phyloP scores from a whole-genome alignment of 37 sponge, comb jelly and placozoan genomes.

The Chondrilla cf. caribensis region DNA sequence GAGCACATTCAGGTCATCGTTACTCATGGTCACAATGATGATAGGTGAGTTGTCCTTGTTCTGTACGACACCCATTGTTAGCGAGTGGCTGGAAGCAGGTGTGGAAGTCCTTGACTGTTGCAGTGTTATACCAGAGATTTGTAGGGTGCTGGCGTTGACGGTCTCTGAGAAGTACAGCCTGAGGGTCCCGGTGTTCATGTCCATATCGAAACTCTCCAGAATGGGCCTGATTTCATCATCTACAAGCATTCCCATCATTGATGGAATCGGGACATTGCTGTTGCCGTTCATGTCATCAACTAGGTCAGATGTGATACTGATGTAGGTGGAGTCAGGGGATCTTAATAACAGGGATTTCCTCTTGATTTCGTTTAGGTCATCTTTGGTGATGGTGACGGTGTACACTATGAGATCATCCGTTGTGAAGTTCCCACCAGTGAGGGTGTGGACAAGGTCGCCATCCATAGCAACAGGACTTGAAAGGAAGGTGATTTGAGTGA shows the following conservation, averaged over 20 bases:
- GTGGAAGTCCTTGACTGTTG: constrained; percentile 34
- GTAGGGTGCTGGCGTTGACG: constrained; percentile 57
- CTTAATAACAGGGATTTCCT: constrained; percentile 45
- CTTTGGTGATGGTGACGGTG: constrained; percentile 42
- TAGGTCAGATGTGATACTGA: constrained; percentile 44
- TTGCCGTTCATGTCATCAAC: constrained; percentile 72
- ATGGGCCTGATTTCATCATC: constrained; percentile 64
- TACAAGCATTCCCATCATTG: constrained; percentile 40
- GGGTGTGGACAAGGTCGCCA: constrained; percentile 42
- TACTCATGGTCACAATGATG: constrained; percentile 44
- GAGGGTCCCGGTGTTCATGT: constrained; percentile 71
- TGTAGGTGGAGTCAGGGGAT: constrained; percentile 38
- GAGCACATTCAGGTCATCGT: constrained; percentile 75
- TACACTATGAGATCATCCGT: constrained; percentile 51
- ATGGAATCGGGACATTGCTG: constrained; percentile 34
- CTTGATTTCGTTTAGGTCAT: constrained; percentile 83
- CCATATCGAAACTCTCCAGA: constrained; percentile 58
- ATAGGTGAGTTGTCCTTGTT: constrained; percentile 29
- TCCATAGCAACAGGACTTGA: not conserved
- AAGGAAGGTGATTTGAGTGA: constrained; percentile 60
- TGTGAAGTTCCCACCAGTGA: constrained; percentile 65
- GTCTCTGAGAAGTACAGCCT: constrained; percentile 89
- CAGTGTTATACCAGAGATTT: constrained; percentile 66
- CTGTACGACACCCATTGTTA: constrained; percentile 39
- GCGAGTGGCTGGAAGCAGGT: constrained; percentile 6